A percentile compares a stretch with the other conserved stretches of the same genome.
Conservation (phyloP, 2,888 invertebrate species). For the Acleris literana region DNA sequence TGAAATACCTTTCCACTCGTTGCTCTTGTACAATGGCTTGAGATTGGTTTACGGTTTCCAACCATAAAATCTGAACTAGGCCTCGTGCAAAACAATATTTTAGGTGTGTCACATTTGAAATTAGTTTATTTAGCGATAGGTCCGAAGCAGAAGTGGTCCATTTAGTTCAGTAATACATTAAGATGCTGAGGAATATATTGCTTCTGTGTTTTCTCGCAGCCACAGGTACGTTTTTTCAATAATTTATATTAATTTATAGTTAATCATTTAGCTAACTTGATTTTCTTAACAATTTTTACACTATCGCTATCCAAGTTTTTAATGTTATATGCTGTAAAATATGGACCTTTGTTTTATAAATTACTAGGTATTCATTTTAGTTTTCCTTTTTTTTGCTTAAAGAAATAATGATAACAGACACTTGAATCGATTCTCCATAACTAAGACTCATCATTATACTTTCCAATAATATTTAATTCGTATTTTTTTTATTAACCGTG, state of each 20-base stretch:
- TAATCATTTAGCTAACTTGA: neutral
- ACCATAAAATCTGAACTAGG: conserved; percentile 56
- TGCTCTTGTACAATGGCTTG: conserved; percentile 65
- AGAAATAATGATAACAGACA: no score
- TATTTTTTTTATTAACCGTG: neutral
- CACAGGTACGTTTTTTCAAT: conserved; percentile 1
- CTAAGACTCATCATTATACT: no score
- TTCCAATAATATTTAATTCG: no score
- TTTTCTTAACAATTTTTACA: no score
- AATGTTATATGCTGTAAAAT: no score
- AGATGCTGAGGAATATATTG: conserved; percentile 19
- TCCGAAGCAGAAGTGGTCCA: neutral
- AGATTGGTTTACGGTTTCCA: conserved; percentile 64
- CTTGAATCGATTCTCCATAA: no score
- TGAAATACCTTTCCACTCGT: conserved; percentile 66
- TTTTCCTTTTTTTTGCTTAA: no score
- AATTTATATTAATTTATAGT: no score
- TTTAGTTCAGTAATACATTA: neutral
- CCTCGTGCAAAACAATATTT: conserved; percentile 41
- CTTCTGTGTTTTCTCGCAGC: conserved; percentile 11
- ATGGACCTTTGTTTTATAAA: no score
- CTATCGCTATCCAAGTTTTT: no score
- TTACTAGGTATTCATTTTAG: no score
- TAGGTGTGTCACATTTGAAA: conserved; percentile 15
- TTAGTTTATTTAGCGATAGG: conserved; percentile 1